A percentile compares a stretch with the other conserved stretches of the same genome.
Evolutionary conservation across 1,140 invertebrate genomes (phyloP).

Genomic region (Zophobas morio): DNA sequence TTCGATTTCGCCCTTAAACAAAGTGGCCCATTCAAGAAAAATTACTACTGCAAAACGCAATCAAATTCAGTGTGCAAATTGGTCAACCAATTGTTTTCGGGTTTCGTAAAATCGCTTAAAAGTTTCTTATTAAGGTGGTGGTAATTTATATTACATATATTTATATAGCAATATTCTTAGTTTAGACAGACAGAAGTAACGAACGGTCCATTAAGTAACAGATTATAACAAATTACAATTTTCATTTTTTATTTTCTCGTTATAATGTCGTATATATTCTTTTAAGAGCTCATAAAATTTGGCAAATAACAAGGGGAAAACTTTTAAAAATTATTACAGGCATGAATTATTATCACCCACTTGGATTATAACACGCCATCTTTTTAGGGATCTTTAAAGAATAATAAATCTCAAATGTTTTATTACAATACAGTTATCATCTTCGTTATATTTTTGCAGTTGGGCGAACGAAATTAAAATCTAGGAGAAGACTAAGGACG

Average conservation of each 20-base stretch:
- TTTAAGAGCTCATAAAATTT: conserved; percentile 28
- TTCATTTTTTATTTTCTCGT: conserved; percentile 8
- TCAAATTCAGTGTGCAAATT: conserved; percentile 71
- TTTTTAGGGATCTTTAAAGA: not conserved
- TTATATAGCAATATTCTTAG: too few species aligned
- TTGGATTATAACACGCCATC: not conserved
- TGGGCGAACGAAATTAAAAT: too few species aligned
- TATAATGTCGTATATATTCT: not conserved
- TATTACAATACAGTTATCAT: too few species aligned
- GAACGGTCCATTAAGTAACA: not conserved
- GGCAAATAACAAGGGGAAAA: conserved; percentile 28
- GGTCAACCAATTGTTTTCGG: conserved; percentile 72
- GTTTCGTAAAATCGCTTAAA: conserved; percentile 62
- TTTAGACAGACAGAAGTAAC: too few species aligned
- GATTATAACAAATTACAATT: not conserved
- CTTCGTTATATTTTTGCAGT: too few species aligned
- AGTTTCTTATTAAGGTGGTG: too few species aligned
- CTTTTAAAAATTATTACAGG: conserved; percentile 22
- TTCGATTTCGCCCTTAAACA: conserved; percentile 66
- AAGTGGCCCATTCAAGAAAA: conserved; percentile 65
- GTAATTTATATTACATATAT: too few species aligned
- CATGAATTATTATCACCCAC: conserved; percentile 7
- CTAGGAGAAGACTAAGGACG: too few species aligned
- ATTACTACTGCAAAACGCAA: conserved; percentile 66
- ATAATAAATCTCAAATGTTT: not conserved